These are phyloP conservation scores for Apis cerana DNA, from an alignment of 1,140 invertebrate species.

Conservation along the genomic window DNA sequence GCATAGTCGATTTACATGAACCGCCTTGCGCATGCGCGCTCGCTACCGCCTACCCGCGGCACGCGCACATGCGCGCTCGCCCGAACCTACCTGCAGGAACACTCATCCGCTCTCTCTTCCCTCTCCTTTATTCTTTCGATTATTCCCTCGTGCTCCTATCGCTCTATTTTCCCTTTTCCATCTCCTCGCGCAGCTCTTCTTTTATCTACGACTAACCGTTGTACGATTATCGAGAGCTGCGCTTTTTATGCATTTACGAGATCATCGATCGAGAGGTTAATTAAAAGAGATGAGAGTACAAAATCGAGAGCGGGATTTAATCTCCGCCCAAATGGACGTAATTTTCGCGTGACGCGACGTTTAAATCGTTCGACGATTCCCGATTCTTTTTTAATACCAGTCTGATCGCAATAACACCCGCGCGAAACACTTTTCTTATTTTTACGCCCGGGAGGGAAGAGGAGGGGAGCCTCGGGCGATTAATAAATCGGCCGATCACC, in stretches of 20 bases:
- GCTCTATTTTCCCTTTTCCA: not conserved
- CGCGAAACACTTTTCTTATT: conserved; percentile 7
- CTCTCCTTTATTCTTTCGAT: not conserved
- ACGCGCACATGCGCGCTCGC: conserved; percentile 24
- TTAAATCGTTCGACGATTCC: too few species aligned
- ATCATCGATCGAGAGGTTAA: too few species aligned
- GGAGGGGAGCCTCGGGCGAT: conserved; percentile 38
- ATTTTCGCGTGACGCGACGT: too few species aligned
- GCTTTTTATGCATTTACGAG: too few species aligned
- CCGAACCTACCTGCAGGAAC: not conserved
- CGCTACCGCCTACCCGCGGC: conserved; percentile 11
- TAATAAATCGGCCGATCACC: conserved; percentile 54
- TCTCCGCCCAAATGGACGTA: too few species aligned
- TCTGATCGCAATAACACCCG: not conserved
- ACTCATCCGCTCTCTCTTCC: not conserved
- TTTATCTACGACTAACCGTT: too few species aligned
- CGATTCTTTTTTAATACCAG: too few species aligned
- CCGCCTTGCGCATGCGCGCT: conserved; percentile 43
- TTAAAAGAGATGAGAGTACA: too few species aligned
- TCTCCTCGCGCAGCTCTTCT: not conserved
- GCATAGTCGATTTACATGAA: conserved; percentile 52
- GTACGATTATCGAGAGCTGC: too few species aligned
- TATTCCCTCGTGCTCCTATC: too few species aligned
- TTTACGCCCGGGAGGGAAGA: not conserved
- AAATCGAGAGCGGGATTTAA: too few species aligned